phyloP scores from a whole-genome alignment of 2,113 vertebrate species.

The Daboia siamensis region DNA sequence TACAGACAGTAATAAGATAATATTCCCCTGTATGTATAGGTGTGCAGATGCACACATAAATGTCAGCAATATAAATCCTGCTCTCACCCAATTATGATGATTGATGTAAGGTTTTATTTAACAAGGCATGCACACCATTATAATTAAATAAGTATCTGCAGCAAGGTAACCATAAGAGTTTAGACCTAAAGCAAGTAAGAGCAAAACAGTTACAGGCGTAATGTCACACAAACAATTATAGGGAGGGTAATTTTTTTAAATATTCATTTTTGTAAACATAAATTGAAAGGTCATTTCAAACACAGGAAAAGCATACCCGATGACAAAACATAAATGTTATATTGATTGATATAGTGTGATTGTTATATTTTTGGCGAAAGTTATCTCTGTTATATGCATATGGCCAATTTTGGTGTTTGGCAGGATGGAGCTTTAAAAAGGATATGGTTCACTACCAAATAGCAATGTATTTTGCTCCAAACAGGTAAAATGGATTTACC shows the following conservation, averaged over 20 bases:
- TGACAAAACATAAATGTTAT: neutral
- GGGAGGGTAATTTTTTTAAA: neutral
- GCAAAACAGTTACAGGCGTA: neutral
- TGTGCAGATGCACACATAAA: neutral
- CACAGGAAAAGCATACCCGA: neutral
- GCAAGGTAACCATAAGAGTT: neutral
- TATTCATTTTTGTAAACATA: neutral
- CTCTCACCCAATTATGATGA: constrained; percentile 8
- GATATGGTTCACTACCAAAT: neutral
- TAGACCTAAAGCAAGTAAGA: constrained; percentile 1
- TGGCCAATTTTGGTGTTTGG: neutral
- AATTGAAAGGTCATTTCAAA: neutral
- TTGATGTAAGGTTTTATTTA: neutral
- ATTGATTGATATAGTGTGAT: neutral
- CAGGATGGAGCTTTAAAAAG: neutral
- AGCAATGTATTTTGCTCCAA: neutral
- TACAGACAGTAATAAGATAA: neutral
- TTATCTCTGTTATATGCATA: neutral
- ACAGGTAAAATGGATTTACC: neutral
- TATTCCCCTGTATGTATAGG: neutral
- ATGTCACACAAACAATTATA: neutral
- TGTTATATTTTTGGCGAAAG: neutral
- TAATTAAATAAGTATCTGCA: constrained; percentile 3
- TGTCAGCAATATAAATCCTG: neutral
- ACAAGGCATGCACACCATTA: neutral